Percentiles rank a stretch among this genome's conserved stretches.
Conservation (phyloP, 2,797 vertebrate species). For the Takifugu ocellatus region DNA sequence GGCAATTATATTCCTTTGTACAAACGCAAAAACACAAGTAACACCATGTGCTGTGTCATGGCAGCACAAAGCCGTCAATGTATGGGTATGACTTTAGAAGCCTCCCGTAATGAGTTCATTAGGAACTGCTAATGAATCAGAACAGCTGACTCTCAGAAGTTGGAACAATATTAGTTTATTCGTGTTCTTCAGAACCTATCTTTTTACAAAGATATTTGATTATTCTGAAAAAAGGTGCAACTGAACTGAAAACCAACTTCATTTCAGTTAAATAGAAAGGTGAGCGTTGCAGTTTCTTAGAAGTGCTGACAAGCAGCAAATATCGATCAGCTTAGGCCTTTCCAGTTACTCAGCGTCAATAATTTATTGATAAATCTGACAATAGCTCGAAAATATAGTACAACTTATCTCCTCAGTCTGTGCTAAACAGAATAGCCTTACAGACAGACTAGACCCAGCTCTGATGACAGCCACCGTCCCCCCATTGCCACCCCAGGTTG, state of each 20-base stretch:
- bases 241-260: too few species aligned
- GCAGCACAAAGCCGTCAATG: slow-evolving; percentile 40
- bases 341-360: slow-evolving; percentile 58
- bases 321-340: slow-evolving; percentile 36
- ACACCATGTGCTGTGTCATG: slow-evolving; percentile 45
- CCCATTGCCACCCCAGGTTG: slow-evolving; percentile 33
- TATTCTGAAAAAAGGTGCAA: neutral
- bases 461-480: neutral
- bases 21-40: slow-evolving; percentile 53
- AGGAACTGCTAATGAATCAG: slow-evolving; percentile 67
- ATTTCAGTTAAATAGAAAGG: neutral
- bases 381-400: slow-evolving; percentile 29
- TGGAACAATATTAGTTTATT: neutral
- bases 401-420: slow-evolving; percentile 12
- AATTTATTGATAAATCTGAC: slow-evolving; percentile 50
- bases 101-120: slow-evolving; percentile 39
- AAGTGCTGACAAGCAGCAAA: slow-evolving; percentile 18
- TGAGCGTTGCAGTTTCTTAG: slow-evolving; percentile 7
- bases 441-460: slow-evolving; percentile 1
- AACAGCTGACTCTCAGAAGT: slow-evolving; percentile 46
- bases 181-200: too few species aligned
- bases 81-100: slow-evolving; percentile 62
- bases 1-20: slow-evolving; percentile 52
- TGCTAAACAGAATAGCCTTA: slow-evolving; percentile 8
- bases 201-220: neutral